Conservation (phyloP, 53 echinoderm and acorn worm species). For the Patiria pectinifera region DNA sequence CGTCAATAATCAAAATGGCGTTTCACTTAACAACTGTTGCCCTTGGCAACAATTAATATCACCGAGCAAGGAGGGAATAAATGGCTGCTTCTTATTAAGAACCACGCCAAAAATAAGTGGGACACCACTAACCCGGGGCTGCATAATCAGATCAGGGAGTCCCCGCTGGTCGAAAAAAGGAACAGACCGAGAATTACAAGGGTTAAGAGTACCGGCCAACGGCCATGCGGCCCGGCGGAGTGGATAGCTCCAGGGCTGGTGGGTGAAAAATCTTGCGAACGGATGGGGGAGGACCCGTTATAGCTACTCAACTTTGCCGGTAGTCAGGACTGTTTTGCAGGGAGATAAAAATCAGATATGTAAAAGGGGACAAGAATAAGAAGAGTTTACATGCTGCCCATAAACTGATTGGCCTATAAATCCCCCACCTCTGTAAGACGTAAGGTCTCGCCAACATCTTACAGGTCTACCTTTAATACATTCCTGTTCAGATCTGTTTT, state of each 20-base stretch:
- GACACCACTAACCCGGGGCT: slow-evolving; percentile 26
- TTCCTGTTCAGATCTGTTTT: too few species aligned
- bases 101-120: slow-evolving; percentile 48
- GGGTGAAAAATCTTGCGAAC: background rate
- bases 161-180: background rate
- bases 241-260: background rate
- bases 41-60: slow-evolving; percentile 58
- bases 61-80: slow-evolving; percentile 6
- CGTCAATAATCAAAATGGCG: slow-evolving; percentile 64
- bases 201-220: background rate
- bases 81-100: background rate
- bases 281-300: background rate
- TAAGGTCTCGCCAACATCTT: background rate
- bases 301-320: background rate
- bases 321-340: background rate
- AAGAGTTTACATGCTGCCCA: background rate
- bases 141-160: slow-evolving; percentile 46
- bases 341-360: background rate
- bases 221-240: background rate
- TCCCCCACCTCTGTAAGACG: background rate
- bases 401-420: background rate
- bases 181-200: background rate
- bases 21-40: slow-evolving; percentile 64
- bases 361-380: background rate
- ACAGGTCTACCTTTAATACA: too few species aligned